A percentile compares a stretch with the other conserved stretches of the same genome.
Evolutionary conservation across 2,888 invertebrate genomes (phyloP).

Genomic region (Drosophila monieri): DNA sequence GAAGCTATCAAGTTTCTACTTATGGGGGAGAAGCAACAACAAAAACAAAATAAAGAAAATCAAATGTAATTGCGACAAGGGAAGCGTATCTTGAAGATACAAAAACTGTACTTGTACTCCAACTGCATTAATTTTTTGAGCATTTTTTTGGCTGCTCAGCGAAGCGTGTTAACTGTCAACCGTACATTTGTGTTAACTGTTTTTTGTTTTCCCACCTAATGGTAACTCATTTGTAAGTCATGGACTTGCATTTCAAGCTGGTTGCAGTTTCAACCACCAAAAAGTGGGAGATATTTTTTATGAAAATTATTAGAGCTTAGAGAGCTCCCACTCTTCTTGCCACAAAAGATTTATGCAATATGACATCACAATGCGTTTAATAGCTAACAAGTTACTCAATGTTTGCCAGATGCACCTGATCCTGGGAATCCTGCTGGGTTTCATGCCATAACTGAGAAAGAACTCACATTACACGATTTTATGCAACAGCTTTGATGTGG

Average conservation of each 20-base stretch:
- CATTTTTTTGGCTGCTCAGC: constrained; percentile 42
- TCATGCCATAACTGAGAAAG: constrained; percentile 32
- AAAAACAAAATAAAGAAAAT: constrained; percentile 29
- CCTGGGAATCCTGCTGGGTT: constrained; percentile 11
- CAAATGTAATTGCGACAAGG: constrained; percentile 57
- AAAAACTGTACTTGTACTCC: constrained; percentile 17
- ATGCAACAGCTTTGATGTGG: constrained; percentile 47
- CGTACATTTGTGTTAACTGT: constrained; percentile 41
- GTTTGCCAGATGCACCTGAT: constrained; percentile 21
- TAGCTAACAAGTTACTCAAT: constrained; percentile 35
- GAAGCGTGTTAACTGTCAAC: constrained; percentile 52
- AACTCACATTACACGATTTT: constrained; percentile 22
- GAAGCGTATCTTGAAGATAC: constrained; percentile 69
- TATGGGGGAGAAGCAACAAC: constrained; percentile 10
- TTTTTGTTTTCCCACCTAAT: constrained; percentile 15
- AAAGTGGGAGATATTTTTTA: constrained; percentile 4
- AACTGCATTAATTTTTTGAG: constrained; percentile 41
- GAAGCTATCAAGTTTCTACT: constrained; percentile 1
- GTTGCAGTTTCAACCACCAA: constrained; percentile 24
- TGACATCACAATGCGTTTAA: not conserved
- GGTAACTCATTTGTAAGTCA: constrained; percentile 40
- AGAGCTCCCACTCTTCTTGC: not conserved
- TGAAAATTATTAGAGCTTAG: constrained; percentile 1
- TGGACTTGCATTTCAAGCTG: constrained; percentile 33
- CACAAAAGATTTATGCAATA: not conserved